Evolutionary conservation across 2,797 vertebrate genomes (phyloP).

Genomic region (Semotilus atromaculatus): DNA sequence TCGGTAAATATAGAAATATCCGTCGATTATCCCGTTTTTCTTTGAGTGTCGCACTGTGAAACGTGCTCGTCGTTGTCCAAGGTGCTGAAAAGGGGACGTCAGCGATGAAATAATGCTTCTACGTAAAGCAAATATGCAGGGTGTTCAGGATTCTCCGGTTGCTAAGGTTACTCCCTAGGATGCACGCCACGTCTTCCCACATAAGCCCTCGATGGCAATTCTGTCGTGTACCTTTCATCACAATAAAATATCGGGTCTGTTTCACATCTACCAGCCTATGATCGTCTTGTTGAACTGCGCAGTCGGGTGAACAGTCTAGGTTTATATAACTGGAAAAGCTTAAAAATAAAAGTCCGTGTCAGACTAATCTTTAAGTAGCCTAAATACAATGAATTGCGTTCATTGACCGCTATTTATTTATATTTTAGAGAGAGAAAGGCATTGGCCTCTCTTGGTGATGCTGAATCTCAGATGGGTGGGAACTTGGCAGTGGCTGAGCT

Average conservation of each 20-base stretch:
- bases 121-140: slow-evolving; percentile 22
- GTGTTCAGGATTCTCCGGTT: slow-evolving; percentile 44
- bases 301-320: background rate
- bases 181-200: slow-evolving; percentile 21
- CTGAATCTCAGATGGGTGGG: slow-evolving; percentile 32
- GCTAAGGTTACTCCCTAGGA: slow-evolving; percentile 17
- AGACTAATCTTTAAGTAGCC: slow-evolving; percentile 2
- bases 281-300: slow-evolving; percentile 5
- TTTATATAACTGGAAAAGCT: slow-evolving; percentile 8
- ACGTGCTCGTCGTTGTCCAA: slow-evolving; percentile 57
- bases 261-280: slow-evolving; percentile 27
- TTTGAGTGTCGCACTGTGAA: slow-evolving; percentile 35
- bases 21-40: slow-evolving; percentile 22
- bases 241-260: slow-evolving; percentile 22
- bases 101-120: slow-evolving; percentile 37
- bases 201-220: slow-evolving; percentile 3
- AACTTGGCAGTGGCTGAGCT: slow-evolving; percentile 49
- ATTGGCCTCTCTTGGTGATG: background rate
- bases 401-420: slow-evolving; percentile 21
- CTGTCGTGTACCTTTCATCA: background rate
- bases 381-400: slow-evolving; percentile 10
- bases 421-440: background rate
- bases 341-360: background rate
- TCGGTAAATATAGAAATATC: background rate
- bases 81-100: slow-evolving; percentile 59